phyloP scores from a whole-genome alignment of 1,140 invertebrate genomes.

The Nasonia vitripennis region DNA sequence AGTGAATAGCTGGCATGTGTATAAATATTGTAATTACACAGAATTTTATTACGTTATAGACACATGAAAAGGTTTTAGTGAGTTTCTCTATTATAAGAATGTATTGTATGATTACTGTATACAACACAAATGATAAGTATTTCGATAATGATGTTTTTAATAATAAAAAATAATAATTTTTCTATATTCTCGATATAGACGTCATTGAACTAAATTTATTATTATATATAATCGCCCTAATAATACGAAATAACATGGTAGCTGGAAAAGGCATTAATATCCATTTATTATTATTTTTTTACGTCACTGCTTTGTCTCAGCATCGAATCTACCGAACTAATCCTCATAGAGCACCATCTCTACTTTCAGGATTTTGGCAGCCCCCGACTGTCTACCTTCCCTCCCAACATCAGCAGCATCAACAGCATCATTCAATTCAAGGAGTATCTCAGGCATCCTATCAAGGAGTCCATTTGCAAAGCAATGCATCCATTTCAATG shows the following conservation, averaged over 20 bases:
- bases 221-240: not conserved
- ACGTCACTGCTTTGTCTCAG: not conserved
- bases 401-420: not conserved
- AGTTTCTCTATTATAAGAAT: too few species aligned
- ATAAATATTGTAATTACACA: not conserved
- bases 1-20: not conserved
- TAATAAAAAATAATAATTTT: not conserved
- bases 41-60: not conserved
- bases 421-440: not conserved
- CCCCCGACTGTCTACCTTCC: not conserved
- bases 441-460: not conserved
- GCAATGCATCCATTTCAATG: not conserved
- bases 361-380: constrained; percentile 46
- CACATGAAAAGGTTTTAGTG: not conserved
- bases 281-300: not conserved
- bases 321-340: not conserved
- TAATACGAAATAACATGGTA: not conserved
- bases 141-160: not conserved
- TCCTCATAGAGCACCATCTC: not conserved
- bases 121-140: too few species aligned
- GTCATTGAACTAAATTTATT: not conserved
- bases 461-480: not conserved
- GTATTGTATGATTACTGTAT: too few species aligned
- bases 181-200: not conserved
- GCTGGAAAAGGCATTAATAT: not conserved